These are phyloP conservation scores for Nomada hirtipes DNA, from an alignment of 2,888 invertebrate genomes.

Conservation along the genomic window DNA sequence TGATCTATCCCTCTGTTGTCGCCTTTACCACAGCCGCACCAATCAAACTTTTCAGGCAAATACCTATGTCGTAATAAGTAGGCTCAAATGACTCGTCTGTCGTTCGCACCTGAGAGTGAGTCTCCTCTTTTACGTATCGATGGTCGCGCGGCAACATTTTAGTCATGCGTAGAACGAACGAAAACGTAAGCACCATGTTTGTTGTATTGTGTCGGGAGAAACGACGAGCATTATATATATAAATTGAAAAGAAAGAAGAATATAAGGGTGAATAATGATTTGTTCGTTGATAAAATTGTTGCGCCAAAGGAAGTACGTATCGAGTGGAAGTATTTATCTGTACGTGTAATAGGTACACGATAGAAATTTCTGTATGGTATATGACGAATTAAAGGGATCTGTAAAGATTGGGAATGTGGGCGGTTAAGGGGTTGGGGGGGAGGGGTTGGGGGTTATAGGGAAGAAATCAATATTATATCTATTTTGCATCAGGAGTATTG, in stretches of 20 bases:
- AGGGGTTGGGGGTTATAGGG: constrained; percentile 3
- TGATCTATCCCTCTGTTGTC: background rate
- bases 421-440: background rate
- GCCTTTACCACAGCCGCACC: constrained; percentile 14
- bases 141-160: constrained; percentile 25
- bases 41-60: constrained; percentile 37
- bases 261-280: constrained; percentile 53
- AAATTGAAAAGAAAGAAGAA: no score
- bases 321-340: constrained; percentile 61
- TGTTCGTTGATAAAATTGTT: constrained; percentile 60
- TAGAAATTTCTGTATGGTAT: constrained; percentile 56
- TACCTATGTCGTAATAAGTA: constrained; percentile 34
- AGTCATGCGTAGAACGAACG: constrained; percentile 8
- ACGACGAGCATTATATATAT: background rate
- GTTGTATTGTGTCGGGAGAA: constrained; percentile 33
- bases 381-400: constrained; percentile 36
- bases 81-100: constrained; percentile 27
- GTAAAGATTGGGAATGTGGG: background rate
- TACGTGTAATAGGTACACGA: constrained; percentile 54
- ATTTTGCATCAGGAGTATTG: constrained; percentile 69
- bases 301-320: constrained; percentile 67
- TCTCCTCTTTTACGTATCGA: constrained; percentile 24
- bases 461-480: constrained; percentile 60
- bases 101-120: constrained; percentile 6
- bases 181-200: constrained; percentile 9